Evolutionary conservation across 2,888 invertebrate genomes (phyloP).

Genomic region (Tholera decimalis): DNA sequence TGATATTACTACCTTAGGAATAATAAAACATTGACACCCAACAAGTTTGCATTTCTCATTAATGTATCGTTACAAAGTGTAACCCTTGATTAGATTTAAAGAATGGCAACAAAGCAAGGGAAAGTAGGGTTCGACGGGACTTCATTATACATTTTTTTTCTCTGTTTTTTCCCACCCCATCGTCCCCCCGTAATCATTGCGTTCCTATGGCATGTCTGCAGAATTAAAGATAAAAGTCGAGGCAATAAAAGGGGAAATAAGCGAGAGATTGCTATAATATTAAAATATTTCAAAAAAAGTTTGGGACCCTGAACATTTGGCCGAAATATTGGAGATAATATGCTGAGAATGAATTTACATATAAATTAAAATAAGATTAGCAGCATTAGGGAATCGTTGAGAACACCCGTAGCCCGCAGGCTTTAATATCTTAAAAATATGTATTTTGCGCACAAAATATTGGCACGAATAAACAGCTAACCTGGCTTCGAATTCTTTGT

Average conservation of each 20-base stretch:
- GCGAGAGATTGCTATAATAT: constrained; percentile 78
- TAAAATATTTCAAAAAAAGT: constrained; percentile 77
- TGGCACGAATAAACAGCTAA: constrained; percentile 54
- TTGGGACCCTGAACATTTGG: constrained; percentile 72
- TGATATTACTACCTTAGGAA: no score
- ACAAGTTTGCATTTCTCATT: constrained; percentile 49
- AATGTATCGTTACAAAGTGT: constrained; percentile 68
- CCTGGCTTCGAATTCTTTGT: constrained; percentile 46
- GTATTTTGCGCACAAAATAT: constrained; percentile 67
- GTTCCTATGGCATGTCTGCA: constrained; percentile 78
- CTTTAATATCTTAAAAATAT: constrained; percentile 61
- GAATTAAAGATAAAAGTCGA: constrained; percentile 83
- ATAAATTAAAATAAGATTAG: constrained; percentile 81
- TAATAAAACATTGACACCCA: not conserved
- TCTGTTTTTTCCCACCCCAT: constrained; percentile 73
- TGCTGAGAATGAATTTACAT: constrained; percentile 79
- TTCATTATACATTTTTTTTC: constrained; percentile 84
- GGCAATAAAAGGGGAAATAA: constrained; percentile 79
- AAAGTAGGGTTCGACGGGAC: constrained; percentile 74
- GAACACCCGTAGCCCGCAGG: constrained; percentile 60
- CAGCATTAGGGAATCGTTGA: constrained; percentile 70
- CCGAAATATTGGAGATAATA: constrained; percentile 76
- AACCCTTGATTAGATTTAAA: constrained; percentile 81
- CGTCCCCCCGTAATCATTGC: constrained; percentile 78
- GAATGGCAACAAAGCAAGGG: constrained; percentile 78